Evolutionary conservation across 2,113 vertebrate genomes (phyloP), one percentile per base, ranked within the genome.

Genomic region (Ophthalmolycus amberensis): DNA sequence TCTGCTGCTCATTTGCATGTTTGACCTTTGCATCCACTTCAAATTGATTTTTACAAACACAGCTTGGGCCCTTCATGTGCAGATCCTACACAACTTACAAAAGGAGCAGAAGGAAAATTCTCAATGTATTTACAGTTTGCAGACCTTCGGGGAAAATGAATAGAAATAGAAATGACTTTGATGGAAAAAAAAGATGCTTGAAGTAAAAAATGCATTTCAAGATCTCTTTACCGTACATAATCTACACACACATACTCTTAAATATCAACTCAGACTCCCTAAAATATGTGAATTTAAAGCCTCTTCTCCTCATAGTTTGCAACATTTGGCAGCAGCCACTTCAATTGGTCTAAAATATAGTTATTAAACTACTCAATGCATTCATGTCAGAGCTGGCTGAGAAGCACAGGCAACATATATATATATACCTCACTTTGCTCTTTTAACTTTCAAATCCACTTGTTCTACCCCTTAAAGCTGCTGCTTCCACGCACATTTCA

Each of bases 401-500:
- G 32, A 63, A 52, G 34, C 16, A 52, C 3, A 42, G 4, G 34
- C 16, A 6, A 10, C 67, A n/a, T 22, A 25, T 25, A 15, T 25
- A 25, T 25, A 25, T 18, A 40, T 9, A 71, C 3, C 6, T 9
- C 15, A 20, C 40, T 65, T 22, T 20, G 1, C 25, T 75, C 5
- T 69, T 25, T 63, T n/a, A 68, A 62, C 22, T 62, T 72, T 64
- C 2, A 72, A 42, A 83, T 68, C 67, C 56, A 64, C 62, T 80
- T 46, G 56, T 64, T 76, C 60, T 50, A 1, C 29, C 12, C 38
- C 14, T 63, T 38, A 44, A 60, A 63, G 16, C 69, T 14, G 5
- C 34, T 18, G 20, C 52, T 80, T 48, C 27, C 34, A 15, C 5
- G 42, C 67, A 73, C 74, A 82, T 77, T 86, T 84, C 54, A 75